A percentile compares a stretch with the other conserved stretches of the same genome.
Evolutionary conservation across 2,113 vertebrate genomes (phyloP).

Genomic region (Brachyistius frenatus): DNA sequence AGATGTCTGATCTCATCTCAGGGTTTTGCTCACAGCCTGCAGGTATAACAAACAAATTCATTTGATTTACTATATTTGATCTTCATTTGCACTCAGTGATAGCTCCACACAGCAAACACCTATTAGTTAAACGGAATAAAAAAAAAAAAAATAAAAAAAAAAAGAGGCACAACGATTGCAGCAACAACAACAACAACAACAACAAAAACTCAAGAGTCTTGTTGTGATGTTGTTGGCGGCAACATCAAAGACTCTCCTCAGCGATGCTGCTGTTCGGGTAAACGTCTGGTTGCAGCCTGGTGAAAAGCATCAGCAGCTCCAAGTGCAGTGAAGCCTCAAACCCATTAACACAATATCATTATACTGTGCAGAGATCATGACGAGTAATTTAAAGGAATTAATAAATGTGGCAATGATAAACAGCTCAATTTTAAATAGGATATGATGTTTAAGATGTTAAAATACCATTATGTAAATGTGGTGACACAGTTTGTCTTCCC

Average conservation of each 20-base stretch:
- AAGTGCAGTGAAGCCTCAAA: constrained; percentile 10
- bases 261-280: neutral
- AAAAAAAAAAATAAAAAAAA: neutral
- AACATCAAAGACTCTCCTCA: constrained; percentile 19
- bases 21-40: neutral
- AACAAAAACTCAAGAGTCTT: neutral
- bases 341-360: constrained; percentile 24
- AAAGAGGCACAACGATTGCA: neutral
- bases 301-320: constrained; percentile 6
- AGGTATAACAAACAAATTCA: neutral
- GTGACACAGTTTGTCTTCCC: constrained; percentile 1
- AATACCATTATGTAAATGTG: neutral
- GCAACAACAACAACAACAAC: neutral
- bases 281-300: constrained; percentile 10
- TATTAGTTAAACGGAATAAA: constrained; percentile 1
- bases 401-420: constrained; percentile 1
- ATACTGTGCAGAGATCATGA: neutral
- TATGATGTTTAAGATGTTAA: neutral
- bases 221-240: neutral
- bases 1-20: constrained; percentile 9
- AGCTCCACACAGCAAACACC: neutral
- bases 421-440: neutral
- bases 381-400: constrained; percentile 6
- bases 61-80: neutral
- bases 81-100: neutral